A percentile compares a stretch with the other conserved stretches of the same genome.
These are phyloP conservation scores for Odontophorus gujanensis DNA, from an alignment of 2,113 vertebrate genomes.

Conservation along the genomic window DNA sequence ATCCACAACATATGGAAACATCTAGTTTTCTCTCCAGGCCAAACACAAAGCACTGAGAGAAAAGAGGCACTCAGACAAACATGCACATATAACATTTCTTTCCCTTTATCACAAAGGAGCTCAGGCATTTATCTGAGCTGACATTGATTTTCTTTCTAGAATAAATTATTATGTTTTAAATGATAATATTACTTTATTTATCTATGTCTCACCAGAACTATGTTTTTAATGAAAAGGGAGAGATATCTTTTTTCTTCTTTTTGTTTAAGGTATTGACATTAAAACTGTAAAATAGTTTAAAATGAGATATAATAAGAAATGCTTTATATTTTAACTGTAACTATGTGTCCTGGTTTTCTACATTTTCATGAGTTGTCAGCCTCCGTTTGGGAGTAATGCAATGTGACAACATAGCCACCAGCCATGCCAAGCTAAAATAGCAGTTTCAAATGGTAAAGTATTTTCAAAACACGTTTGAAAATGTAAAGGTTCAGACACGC, in stretches of 20 bases:
- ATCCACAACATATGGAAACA: neutral
- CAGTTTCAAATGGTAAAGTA: neutral
- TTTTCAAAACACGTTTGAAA: slow-evolving; percentile 7
- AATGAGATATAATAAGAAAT: neutral
- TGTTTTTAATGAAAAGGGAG: neutral
- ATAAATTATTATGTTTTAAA: neutral
- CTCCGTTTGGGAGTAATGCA: slow-evolving; percentile 6
- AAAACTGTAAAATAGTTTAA: neutral
- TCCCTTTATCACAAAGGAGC: neutral
- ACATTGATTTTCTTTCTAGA: neutral
- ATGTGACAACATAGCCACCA: slow-evolving; percentile 38
- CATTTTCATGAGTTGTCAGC: fast-evolving
- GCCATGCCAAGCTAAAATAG: neutral
- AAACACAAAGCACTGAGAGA: neutral
- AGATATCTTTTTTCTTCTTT: neutral
- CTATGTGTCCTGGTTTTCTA: neutral
- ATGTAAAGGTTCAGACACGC: neutral
- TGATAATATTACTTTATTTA: neutral
- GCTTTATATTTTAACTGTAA: neutral
- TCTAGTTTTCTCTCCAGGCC: neutral
- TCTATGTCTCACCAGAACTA: neutral
- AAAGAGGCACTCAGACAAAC: neutral
- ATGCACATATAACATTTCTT: neutral
- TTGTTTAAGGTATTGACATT: neutral
- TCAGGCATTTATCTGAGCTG: neutral